These are phyloP conservation scores for Anagrus nilaparvatae DNA, from an alignment of 1,140 invertebrate species.

Conservation along the genomic window DNA sequence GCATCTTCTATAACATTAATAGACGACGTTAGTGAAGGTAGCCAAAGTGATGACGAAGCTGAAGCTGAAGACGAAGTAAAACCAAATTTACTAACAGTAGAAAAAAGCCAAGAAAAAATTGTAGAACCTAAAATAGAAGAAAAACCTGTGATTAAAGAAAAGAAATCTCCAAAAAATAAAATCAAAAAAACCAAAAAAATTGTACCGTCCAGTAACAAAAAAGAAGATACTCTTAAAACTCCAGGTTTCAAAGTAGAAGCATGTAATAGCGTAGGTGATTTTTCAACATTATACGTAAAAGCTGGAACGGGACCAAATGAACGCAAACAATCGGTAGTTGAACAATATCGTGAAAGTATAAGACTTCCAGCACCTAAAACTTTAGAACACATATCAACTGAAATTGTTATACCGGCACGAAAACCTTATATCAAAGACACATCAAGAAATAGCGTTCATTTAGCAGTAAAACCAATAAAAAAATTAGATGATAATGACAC, in stretches of 20 bases:
- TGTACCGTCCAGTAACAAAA: no score
- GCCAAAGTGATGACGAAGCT: no score
- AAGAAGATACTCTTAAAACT: no score
- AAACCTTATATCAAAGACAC: conserved; percentile 32
- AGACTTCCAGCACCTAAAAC: conserved; percentile 25
- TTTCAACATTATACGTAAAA: conserved; percentile 28
- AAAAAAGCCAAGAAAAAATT: no score
- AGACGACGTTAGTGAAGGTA: no score
- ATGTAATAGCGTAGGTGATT: conserved; percentile 33
- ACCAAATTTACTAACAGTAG: no score
- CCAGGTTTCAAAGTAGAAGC: conserved; percentile 30
- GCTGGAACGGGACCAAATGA: not conserved
- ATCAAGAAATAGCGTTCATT: conserved; percentile 32
- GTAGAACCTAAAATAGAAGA: not conserved
- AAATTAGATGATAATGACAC: no score
- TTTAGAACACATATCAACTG: conserved; percentile 14
- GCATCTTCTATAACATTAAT: no score
- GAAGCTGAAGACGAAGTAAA: no score
- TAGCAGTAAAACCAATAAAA: conserved; percentile 30
- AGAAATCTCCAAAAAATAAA: no score
- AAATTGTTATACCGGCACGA: conserved; percentile 29
- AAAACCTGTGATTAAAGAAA: not conserved
- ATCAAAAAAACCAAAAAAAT: no score
- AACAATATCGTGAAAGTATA: conserved; percentile 33
- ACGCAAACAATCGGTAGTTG: conserved; percentile 6